Conservation (phyloP, 2,797 vertebrate species). For the Amblyraja radiata region DNA sequence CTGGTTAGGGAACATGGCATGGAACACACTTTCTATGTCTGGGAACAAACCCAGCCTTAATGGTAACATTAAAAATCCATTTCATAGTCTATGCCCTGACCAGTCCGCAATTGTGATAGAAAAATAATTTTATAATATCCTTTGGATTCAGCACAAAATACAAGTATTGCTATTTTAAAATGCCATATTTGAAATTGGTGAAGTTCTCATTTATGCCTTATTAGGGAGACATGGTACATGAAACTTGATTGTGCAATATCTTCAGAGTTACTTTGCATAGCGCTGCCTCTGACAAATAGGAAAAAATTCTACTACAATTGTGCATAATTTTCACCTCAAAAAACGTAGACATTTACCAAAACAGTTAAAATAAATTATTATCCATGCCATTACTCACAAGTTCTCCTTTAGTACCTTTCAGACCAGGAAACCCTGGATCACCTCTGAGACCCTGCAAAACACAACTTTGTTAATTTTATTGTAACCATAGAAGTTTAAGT, state of each 20-base stretch:
- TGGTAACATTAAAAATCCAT: too few relatives aligned
- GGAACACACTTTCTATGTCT: too few relatives aligned
- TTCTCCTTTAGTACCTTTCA: conserved; percentile 61
- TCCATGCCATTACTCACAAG: conserved; percentile 55
- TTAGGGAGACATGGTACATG: not conserved
- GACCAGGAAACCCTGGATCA: conserved; percentile 65
- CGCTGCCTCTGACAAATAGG: not conserved
- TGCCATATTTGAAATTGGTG: not conserved
- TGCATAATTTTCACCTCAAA: conserved; percentile 44
- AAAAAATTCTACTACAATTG: not conserved
- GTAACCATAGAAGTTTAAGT: not conserved
- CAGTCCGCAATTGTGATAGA: not conserved
- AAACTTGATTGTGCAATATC: not conserved
- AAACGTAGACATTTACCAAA: not conserved
- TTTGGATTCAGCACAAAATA: not conserved
- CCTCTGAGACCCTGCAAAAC: conserved; percentile 66
- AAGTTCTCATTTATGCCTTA: not conserved
- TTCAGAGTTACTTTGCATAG: not conserved
- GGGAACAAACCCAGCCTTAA: too few relatives aligned
- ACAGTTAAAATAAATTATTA: not conserved
- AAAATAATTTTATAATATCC: not conserved
- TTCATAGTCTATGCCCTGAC: not conserved
- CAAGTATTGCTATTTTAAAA: not conserved
- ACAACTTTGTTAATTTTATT: conserved; percentile 29
- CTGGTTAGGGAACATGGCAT: too few relatives aligned